Evolutionary conservation across 2,888 invertebrate genomes (phyloP), one percentile per base, ranked within the genome.

Genomic region (Sepioteuthis lessoniana): DNA sequence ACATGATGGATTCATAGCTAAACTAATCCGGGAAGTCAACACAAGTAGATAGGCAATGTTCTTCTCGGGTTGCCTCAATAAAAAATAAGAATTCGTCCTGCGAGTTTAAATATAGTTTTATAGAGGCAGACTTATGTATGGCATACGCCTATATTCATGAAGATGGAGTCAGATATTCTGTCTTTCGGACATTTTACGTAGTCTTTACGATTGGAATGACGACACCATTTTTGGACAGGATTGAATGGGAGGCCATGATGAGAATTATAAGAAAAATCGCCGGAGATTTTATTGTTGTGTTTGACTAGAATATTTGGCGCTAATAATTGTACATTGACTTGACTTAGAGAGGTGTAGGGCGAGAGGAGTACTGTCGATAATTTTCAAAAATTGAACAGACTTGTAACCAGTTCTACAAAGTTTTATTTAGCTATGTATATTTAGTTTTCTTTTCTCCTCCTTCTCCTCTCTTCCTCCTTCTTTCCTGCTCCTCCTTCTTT

Each of bases 251-350:
- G 76, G 76, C 13, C 76, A 76, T 35, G 16, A n/a, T 76, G 76
- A 16, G 76, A 16, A 76, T 76, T 76, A n/a, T 13, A 10, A n/a
- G 76, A 76, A 76, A 76, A 76, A 76, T 76, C 76, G 13, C n/a
- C n/a, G n/a, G n/a, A 35, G 76, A 76, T 76, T 76, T 76, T 76
- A 76, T 76, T n/a, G 76, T 76, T 76, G n/a, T 76, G 76, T 76
- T 76, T 16, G 76, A 76, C 76, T 76, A 35, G n/a, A 76, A 76
- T 76, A 35, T 76, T 76, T 76, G 76, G 76, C 76, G 76, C 76
- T 19, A 76, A 76, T 76, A 76, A 76, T 2, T 13, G 13, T 76
- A 35, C 25, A 35, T 35, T 10, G 13, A n/a, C 2, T 13, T 19
- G 76, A 16, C 13, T 76, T n/a, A 16, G 31, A 19, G 31, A 31